These are phyloP conservation scores for Notospermus geniculatus DNA, from an alignment of 1,140 invertebrate species.

Conservation along the genomic window DNA sequence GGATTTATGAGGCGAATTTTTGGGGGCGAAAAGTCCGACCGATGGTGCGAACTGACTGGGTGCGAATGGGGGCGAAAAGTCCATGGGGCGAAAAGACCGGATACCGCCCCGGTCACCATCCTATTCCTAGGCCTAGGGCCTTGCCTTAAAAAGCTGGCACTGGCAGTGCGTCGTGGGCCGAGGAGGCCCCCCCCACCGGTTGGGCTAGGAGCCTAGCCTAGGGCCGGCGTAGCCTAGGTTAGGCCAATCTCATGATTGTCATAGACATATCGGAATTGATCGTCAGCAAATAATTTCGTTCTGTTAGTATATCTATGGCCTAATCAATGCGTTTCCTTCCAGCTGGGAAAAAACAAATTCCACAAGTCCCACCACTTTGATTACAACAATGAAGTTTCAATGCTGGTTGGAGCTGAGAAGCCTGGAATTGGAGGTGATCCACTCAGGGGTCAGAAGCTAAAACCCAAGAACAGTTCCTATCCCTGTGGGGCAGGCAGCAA, in stretches of 20 bases:
- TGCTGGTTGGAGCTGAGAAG: conserved; percentile 50
- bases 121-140: too few relatives aligned
- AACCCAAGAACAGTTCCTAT: conserved; percentile 41
- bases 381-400: conserved; percentile 45
- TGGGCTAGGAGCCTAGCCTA: neutral
- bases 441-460: conserved; percentile 45
- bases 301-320: neutral
- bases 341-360: conserved; percentile 56
- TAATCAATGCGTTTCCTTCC: conserved; percentile 20
- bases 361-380: conserved; percentile 57
- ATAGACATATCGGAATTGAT: neutral
- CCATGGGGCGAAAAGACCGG: too few relatives aligned
- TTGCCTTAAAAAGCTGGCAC: neutral
- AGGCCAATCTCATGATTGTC: neutral
- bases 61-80: too few relatives aligned
- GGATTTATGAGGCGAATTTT: too few relatives aligned
- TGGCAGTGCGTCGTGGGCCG: neutral
- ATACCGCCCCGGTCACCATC: too few relatives aligned
- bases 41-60: too few relatives aligned
- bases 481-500: conserved; percentile 63
- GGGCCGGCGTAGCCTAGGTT: neutral
- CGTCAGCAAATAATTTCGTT: neutral
- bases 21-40: too few relatives aligned
- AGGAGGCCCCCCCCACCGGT: neutral
- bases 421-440: conserved; percentile 56